A percentile compares a stretch with the other conserved stretches of the same genome.
phyloP scores from a whole-genome alignment of 2,797 vertebrate species.

The Carduelis carduelis region DNA sequence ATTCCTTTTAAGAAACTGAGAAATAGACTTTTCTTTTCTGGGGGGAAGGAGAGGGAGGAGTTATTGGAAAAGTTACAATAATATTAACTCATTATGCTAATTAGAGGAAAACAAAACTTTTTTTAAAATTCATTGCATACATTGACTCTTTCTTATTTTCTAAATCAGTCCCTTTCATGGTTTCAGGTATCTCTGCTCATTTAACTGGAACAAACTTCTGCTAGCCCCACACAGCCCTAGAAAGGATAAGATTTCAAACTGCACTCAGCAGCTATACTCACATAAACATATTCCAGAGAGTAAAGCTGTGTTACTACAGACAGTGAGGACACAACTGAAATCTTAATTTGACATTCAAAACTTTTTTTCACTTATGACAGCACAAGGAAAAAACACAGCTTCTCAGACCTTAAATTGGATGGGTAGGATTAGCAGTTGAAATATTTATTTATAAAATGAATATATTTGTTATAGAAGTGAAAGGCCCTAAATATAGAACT shows the following conservation, averaged over 20 bases:
- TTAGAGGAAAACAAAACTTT: background rate
- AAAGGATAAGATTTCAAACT: background rate
- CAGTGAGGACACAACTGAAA: background rate
- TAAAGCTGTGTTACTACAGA: background rate
- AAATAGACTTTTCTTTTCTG: background rate
- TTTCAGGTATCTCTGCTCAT: background rate
- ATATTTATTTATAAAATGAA: background rate
- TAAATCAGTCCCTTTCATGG: background rate
- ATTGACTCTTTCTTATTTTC: background rate
- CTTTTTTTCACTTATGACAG: background rate
- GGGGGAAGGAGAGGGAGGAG: fast-evolving
- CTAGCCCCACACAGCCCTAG: background rate
- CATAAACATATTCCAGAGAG: background rate
- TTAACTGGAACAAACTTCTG: background rate
- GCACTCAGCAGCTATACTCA: background rate
- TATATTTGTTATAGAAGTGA: background rate
- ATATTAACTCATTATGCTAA: background rate
- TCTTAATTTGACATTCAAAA: background rate
- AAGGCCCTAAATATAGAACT: background rate
- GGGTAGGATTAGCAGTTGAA: background rate
- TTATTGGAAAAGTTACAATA: background rate
- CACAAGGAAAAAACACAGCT: background rate
- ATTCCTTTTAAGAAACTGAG: background rate
- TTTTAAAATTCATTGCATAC: background rate
- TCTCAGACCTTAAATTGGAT: background rate